These are phyloP conservation scores for Calliscelio sp. DNA, from an alignment of 2,888 invertebrate species.

Conservation along the genomic window DNA sequence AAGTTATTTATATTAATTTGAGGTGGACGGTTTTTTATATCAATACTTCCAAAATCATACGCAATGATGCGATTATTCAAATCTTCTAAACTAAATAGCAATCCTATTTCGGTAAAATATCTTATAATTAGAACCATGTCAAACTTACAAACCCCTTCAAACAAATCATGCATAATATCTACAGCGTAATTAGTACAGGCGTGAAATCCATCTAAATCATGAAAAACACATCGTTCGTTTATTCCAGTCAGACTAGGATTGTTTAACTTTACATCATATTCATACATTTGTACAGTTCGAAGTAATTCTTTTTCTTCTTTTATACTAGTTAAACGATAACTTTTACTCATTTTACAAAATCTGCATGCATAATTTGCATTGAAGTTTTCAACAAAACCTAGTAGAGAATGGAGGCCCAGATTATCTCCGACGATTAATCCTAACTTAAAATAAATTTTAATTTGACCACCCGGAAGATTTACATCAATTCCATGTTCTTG, in stretches of 20 bases:
- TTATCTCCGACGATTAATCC: slow-evolving; percentile 33
- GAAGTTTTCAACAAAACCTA: slow-evolving; percentile 65
- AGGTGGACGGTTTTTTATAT: slow-evolving; percentile 44
- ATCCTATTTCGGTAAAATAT: slow-evolving; percentile 34
- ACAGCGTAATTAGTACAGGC: slow-evolving; percentile 41
- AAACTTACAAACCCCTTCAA: slow-evolving; percentile 54
- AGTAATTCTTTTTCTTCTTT: neutral
- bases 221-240: slow-evolving; percentile 42
- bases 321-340: neutral
- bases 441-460: slow-evolving; percentile 41
- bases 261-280: slow-evolving; percentile 16
- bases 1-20: slow-evolving; percentile 30
- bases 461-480: slow-evolving; percentile 7
- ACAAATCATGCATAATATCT: slow-evolving; percentile 52
- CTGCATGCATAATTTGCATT: slow-evolving; percentile 62
- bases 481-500: slow-evolving; percentile 61
- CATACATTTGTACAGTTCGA: slow-evolving; percentile 22
- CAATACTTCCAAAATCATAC: slow-evolving; percentile 36
- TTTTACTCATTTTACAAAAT: slow-evolving; percentile 63
- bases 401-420: slow-evolving; percentile 17
- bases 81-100: slow-evolving; percentile 49
- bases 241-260: slow-evolving; percentile 34
- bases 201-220: slow-evolving; percentile 29
- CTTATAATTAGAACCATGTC: slow-evolving; percentile 59
- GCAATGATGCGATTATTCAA: slow-evolving; percentile 56